Percentiles rank a stretch among this genome's conserved stretches.
Evolutionary conservation across 2,888 invertebrate genomes (phyloP).

Genomic region (Cheilosia urbana): DNA sequence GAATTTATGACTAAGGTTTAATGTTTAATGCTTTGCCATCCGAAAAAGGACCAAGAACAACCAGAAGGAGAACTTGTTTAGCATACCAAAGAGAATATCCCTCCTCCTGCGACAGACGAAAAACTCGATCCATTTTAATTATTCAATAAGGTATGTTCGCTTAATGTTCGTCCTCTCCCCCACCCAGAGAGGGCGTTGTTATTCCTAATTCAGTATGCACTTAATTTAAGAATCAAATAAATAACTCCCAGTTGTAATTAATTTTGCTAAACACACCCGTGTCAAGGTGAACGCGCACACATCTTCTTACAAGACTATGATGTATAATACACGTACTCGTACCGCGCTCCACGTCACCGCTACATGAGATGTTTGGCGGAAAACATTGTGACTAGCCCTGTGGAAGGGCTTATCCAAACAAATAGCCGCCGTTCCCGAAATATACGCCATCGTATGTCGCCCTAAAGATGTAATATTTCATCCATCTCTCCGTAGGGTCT

Average conservation of each 20-base stretch:
- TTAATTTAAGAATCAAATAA: slow-evolving; percentile 58
- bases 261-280: slow-evolving; percentile 14
- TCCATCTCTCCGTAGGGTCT: slow-evolving; percentile 45
- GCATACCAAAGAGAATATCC: slow-evolving; percentile 18
- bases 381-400: slow-evolving; percentile 17
- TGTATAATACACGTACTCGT: neutral
- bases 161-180: neutral
- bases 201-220: slow-evolving; percentile 45
- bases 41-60: neutral
- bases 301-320: slow-evolving; percentile 25
- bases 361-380: neutral
- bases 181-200: slow-evolving; percentile 8
- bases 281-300: slow-evolving; percentile 28
- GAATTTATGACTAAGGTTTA: slow-evolving; percentile 24
- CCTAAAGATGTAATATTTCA: slow-evolving; percentile 63
- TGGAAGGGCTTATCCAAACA: slow-evolving; percentile 52
- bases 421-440: slow-evolving; percentile 47
- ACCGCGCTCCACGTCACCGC: neutral
- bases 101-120: neutral
- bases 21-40: slow-evolving; percentile 22
- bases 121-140: slow-evolving; percentile 34
- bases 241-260: slow-evolving; percentile 53
- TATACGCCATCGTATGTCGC: slow-evolving; percentile 30
- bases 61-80: slow-evolving; percentile 22
- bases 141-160: slow-evolving; percentile 32